Conservation (phyloP, 2,888 invertebrate genomes). For the Cynaeus angustus region DNA sequence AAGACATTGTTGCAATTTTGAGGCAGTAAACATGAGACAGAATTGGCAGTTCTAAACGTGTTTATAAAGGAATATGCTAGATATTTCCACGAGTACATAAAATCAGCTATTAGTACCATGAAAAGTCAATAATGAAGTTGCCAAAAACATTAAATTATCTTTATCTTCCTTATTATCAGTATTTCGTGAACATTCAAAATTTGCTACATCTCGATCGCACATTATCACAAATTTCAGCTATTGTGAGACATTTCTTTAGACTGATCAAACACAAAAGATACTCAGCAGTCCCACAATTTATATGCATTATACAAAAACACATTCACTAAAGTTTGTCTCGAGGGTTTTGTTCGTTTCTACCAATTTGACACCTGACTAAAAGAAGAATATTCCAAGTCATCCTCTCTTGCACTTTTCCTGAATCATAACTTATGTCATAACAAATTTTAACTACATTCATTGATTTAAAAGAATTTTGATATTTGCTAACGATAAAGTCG, state of each 20-base stretch:
- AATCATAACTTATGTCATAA: conserved; percentile 63
- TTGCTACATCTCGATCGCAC: conserved; percentile 11
- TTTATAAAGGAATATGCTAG: no score
- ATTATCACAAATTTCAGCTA: conserved; percentile 26
- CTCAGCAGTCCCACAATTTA: conserved; percentile 33
- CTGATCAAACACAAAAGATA: conserved; percentile 27
- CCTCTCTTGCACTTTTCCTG: conserved; percentile 63
- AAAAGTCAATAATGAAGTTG: no score
- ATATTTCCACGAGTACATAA: no score
- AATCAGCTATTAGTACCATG: no score
- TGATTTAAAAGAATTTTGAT: conserved; percentile 58
- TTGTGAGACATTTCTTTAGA: conserved; percentile 29
- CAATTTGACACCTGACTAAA: conserved; percentile 60
- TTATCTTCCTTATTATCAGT: no score
- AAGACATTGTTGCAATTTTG: neutral
- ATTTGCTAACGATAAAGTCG: conserved; percentile 44
- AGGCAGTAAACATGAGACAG: neutral
- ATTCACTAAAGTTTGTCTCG: conserved; percentile 37
- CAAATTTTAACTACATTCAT: conserved; percentile 63
- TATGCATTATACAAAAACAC: conserved; percentile 37
- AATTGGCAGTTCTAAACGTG: no score
- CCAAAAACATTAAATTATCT: no score
- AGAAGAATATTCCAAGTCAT: conserved; percentile 62
- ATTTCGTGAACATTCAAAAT: no score
- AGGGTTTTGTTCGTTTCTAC: conserved; percentile 52